Conservation (phyloP, 2,888 invertebrate genomes). For the Pollenia griseotomentosa region DNA sequence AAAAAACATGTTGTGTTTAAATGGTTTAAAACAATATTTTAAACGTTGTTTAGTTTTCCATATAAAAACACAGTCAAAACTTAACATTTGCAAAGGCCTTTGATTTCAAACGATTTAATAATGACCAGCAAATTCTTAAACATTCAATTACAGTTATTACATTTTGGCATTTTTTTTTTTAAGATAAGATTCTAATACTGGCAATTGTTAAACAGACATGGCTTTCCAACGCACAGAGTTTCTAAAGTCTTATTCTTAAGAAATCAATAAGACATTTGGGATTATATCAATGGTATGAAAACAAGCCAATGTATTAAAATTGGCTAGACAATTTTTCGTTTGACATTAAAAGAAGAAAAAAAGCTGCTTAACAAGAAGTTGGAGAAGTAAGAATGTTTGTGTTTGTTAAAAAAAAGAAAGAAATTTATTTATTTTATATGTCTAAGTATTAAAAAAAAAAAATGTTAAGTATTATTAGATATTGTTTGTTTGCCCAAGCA, state of each 20-base stretch:
- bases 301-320: not conserved
- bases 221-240: not conserved
- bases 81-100: not conserved
- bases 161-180: not conserved
- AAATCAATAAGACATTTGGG: conserved; percentile 28
- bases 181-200: conserved; percentile 2
- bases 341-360: conserved; percentile 3
- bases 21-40: not conserved
- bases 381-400: not conserved
- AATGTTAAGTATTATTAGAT: not conserved
- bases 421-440: not conserved
- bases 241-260: not conserved
- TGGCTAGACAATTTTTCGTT: conserved; percentile 14
- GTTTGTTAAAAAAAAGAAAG: not conserved
- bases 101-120: conserved; percentile 41
- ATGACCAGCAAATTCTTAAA: conserved; percentile 27
- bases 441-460: conserved; percentile 14
- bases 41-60: conserved; percentile 9
- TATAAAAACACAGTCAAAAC: not conserved
- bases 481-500: not conserved
- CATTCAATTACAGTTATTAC: conserved; percentile 13
- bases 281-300: not conserved
- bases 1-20: not conserved
- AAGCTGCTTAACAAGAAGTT: not conserved
- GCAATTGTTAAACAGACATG: not conserved